These are phyloP conservation scores for Accipiter virgatus DNA, from an alignment of 2,113 vertebrate species.

Conservation along the genomic window DNA sequence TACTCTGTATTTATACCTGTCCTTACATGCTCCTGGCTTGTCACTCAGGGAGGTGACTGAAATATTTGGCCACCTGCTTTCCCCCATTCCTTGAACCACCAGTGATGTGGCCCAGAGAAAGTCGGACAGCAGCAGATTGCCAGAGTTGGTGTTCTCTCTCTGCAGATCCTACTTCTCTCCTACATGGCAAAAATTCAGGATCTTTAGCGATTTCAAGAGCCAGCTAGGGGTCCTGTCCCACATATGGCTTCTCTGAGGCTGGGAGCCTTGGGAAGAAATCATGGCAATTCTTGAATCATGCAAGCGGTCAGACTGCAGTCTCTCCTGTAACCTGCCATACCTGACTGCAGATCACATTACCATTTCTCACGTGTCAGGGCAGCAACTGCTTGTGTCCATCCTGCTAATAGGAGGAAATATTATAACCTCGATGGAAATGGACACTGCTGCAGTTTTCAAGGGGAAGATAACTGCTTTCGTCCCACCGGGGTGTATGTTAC, in stretches of 20 bases:
- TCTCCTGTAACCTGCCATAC: constrained; percentile 9
- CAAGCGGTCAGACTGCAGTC: neutral
- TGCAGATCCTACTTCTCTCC: neutral
- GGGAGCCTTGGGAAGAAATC: neutral
- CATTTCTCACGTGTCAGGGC: neutral
- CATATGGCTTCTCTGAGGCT: neutral
- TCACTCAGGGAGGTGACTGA: neutral
- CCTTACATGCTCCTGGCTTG: neutral
- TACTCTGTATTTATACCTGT: constrained; percentile 34
- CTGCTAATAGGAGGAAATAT: neutral
- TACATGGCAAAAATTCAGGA: rapidly evolving
- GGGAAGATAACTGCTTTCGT: neutral
- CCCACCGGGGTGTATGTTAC: neutral
- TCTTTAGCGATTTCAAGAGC: neutral
- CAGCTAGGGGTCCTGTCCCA: neutral
- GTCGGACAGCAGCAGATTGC: neutral
- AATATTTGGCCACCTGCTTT: constrained; percentile 19
- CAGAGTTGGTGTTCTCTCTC: neutral
- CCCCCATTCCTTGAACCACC: neutral
- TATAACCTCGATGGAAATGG: neutral
- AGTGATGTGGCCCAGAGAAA: neutral
- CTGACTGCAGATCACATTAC: constrained; percentile 19
- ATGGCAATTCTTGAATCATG: rapidly evolving
- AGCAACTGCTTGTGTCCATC: constrained; percentile 42
- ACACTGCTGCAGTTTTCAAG: neutral